Conservation (phyloP, 2,797 vertebrate species). For the Myotis findleyi region DNA sequence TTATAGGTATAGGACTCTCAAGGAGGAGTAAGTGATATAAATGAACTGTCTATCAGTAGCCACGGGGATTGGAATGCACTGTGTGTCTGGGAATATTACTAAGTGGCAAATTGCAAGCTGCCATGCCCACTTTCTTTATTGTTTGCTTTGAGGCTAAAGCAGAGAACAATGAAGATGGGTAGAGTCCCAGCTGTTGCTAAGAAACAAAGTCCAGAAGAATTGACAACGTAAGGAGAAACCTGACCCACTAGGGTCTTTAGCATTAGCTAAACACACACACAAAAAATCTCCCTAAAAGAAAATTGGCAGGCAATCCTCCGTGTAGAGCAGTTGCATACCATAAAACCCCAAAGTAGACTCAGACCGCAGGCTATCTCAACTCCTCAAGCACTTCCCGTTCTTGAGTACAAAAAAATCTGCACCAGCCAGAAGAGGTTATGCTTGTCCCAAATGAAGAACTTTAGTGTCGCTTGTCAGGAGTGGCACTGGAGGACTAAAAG, state of each 20-base stretch:
- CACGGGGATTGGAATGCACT: background rate
- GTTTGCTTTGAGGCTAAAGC: slow-evolving; percentile 62
- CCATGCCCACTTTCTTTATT: background rate
- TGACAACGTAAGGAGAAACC: slow-evolving; percentile 61
- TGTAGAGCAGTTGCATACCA: background rate
- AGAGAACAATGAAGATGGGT: slow-evolving; percentile 51
- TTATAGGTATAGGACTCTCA: background rate
- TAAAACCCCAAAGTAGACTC: background rate
- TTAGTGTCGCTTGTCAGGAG: background rate
- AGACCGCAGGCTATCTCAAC: background rate
- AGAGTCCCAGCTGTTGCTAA: slow-evolving; percentile 68
- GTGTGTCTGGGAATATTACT: background rate
- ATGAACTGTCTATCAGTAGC: background rate
- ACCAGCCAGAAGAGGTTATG: background rate
- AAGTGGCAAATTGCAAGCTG: slow-evolving; percentile 35
- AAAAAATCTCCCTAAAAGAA: slow-evolving; percentile 59
- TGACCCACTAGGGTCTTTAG: slow-evolving; percentile 38
- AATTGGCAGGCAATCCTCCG: background rate
- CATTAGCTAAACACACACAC: slow-evolving; percentile 39
- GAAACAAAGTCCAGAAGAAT: slow-evolving; percentile 68
- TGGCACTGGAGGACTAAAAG: background rate
- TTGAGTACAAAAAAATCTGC: background rate
- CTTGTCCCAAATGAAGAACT: background rate
- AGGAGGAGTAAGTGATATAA: background rate
- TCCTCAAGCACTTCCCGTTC: background rate